Evolutionary conservation across 2,113 vertebrate genomes (phyloP), one percentile per base, ranked within the genome.

Genomic region (Glaucomys volans): DNA sequence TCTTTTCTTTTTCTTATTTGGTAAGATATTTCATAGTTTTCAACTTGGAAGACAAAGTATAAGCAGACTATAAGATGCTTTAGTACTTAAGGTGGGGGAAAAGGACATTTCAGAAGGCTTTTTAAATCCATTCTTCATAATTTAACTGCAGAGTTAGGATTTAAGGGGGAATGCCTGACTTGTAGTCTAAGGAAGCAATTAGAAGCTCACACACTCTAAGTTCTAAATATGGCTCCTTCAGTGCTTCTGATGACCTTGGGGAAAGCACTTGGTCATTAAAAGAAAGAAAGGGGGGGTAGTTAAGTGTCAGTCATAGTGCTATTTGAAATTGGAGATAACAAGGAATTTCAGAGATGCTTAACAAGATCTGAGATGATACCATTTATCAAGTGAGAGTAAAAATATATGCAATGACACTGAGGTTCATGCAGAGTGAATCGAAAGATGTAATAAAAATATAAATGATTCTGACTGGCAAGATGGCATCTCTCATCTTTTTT

Each of bases 381-480:
- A 62, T 91, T 94, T 92, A 24, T 44, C 28, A 71, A 83, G 35
- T 17, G 77, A 96, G 82, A 96, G 84, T 80, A 16, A 91, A 93
- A 97, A 79, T 32, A 94, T 64, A 40, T 81, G 37, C 44, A 90
- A 52, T 40, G 64, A 84, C 40, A 74, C 18, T 40, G 59, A 72
- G 62, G 72, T 76, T 96, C 74, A 89, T 71, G 40, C 52, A 88
- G 85, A 95, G 72, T 52, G 47, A 96, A 30, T 26, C 22, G 37
- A 81, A 85, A 92, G 47, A 26, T 24, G 18, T 47, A 87, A 96
- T 95, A 76, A 85, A 97, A 95, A 86, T 67, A 69, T 16, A 64
- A 96, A n/a, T 91, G 35, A 66, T 32, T 44, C 28, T 86, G 80
- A 95, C 5, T 62, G 72, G 35, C 54, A 93, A 57, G 76, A 66